Conservation (phyloP, 2,113 vertebrate genomes). For the Zosterops borbonicus region DNA sequence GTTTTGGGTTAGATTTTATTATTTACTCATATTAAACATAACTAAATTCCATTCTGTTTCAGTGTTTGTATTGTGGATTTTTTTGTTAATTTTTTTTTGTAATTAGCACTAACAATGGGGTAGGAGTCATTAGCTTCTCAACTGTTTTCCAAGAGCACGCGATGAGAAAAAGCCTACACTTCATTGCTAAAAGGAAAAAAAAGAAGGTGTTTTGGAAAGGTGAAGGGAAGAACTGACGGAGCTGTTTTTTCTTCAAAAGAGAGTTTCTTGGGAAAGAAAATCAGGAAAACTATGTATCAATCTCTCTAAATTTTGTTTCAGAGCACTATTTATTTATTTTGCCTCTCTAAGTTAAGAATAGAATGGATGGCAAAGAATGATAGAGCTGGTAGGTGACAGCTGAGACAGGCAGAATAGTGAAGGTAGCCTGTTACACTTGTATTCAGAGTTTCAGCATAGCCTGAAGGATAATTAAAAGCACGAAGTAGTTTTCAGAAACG, state of each 20-base stretch:
- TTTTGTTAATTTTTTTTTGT: neutral
- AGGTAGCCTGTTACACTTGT: neutral
- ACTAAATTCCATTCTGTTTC: neutral
- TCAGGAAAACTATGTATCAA: neutral
- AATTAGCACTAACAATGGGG: neutral
- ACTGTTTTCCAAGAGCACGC: neutral
- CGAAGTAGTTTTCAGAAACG: neutral
- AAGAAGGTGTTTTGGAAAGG: neutral
- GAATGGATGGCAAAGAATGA: neutral
- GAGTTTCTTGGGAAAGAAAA: rapidly evolving
- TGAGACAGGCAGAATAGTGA: neutral
- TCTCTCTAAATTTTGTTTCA: neutral
- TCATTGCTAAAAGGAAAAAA: neutral
- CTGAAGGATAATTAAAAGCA: neutral
- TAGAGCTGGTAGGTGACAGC: neutral
- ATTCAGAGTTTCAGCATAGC: neutral
- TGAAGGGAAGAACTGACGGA: neutral
- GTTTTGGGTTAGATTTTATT: neutral
- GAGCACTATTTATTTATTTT: neutral
- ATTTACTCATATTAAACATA: neutral
- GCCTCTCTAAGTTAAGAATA: neutral
- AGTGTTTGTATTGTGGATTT: neutral
- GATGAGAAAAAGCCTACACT: neutral
- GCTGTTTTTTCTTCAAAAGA: neutral
- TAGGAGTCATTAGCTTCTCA: neutral